Conservation (phyloP, 2,888 invertebrate species). For the Chironomus riparius region DNA sequence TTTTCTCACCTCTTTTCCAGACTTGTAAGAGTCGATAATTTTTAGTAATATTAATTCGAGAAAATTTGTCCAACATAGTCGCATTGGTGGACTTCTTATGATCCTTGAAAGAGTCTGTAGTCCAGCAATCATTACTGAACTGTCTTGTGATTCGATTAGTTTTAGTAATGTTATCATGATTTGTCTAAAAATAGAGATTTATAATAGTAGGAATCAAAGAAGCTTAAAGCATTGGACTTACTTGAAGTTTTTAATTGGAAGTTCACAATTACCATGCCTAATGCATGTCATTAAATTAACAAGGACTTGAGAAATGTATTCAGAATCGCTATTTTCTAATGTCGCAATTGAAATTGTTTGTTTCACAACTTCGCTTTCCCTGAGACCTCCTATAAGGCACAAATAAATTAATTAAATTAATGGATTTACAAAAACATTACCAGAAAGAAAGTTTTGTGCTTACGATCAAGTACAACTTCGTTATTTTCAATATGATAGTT, state of each 20-base stretch:
- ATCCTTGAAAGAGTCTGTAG: constrained; percentile 77
- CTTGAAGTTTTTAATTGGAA: constrained; percentile 46
- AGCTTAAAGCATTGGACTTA: constrained; percentile 33
- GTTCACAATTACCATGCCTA: constrained; percentile 45
- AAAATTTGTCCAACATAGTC: constrained; percentile 75
- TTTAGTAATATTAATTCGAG: constrained; percentile 84
- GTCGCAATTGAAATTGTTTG: constrained; percentile 37
- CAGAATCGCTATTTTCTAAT: constrained; percentile 35
- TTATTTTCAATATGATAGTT: constrained; percentile 49
- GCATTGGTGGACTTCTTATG: constrained; percentile 64
- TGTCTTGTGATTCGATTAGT: constrained; percentile 47
- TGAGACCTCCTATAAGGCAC: constrained; percentile 34
- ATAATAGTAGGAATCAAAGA: neutral
- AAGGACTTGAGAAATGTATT: constrained; percentile 41
- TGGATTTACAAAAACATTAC: too few species aligned
- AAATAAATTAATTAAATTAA: neutral
- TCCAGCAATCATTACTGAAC: constrained; percentile 64
- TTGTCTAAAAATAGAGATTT: constrained; percentile 43
- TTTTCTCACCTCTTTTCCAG: constrained; percentile 51
- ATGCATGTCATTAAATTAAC: constrained; percentile 44
- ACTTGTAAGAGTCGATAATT: constrained; percentile 78
- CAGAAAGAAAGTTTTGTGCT: constrained; percentile 32
- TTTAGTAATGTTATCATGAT: constrained; percentile 70
- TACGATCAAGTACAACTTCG: constrained; percentile 50
- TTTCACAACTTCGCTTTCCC: constrained; percentile 44